Conservation (phyloP, 2,888 invertebrate species). For the Carterocephalus palaemon region DNA sequence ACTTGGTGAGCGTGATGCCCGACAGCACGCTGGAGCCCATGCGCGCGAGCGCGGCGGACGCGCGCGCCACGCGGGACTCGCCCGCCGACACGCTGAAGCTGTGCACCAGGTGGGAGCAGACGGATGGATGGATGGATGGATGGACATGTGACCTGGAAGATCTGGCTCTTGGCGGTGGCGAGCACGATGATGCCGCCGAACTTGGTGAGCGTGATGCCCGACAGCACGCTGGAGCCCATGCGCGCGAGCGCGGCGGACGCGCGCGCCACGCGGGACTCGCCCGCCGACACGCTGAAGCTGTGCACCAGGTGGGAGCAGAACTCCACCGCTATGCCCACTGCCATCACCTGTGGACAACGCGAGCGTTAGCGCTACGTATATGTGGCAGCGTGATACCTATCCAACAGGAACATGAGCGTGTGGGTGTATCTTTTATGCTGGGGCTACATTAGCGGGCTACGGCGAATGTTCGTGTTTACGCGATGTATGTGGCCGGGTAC, state of each 20-base stretch:
- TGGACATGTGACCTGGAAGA: constrained; percentile 95
- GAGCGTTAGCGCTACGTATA: no score
- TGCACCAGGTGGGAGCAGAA: constrained; percentile 98
- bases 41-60: constrained; percentile 89
- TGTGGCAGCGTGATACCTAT: no score
- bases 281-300: constrained; percentile 89
- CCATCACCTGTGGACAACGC: constrained; percentile 87
- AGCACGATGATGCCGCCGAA: constrained; percentile 98
- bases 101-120: constrained; percentile 97
- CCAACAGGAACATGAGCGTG: no score
- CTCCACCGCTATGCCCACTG: constrained; percentile 98
- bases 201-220: constrained; percentile 98
- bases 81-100: constrained; percentile 89
- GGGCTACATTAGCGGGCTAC: no score
- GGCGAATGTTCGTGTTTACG: no score
- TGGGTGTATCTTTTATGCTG: no score
- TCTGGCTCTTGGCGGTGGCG: constrained; percentile 98
- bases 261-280: constrained; percentile 81
- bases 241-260: constrained; percentile 90
- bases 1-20: constrained; percentile 98
- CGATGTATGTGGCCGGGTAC: no score
- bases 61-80: constrained; percentile 81
- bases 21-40: constrained; percentile 98
- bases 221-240: constrained; percentile 97
- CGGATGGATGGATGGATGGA: no score